These are phyloP conservation scores for Brachionus paranguensis DNA, from an alignment of 1,140 invertebrate species.

Conservation along the genomic window DNA sequence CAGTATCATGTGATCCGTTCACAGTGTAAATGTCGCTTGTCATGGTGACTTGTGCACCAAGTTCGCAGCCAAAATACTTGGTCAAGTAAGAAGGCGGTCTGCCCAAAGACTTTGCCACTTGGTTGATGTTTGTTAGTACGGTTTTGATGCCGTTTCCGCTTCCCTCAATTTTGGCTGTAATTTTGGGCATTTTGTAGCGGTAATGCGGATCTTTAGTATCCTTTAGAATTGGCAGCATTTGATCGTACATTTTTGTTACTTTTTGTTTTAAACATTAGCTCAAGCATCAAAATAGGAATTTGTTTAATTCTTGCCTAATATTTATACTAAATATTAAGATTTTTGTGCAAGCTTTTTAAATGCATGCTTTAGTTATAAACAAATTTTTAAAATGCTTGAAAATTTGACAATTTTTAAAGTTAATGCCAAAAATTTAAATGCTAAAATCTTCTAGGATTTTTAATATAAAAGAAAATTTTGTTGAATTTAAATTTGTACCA, in stretches of 20 bases:
- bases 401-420: not conserved
- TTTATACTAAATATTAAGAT: not conserved
- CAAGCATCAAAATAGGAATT: not conserved
- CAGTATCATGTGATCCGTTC: conserved; percentile 94
- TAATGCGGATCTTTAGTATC: conserved; percentile 85
- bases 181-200: conserved; percentile 98
- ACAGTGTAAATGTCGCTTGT: conserved; percentile 99
- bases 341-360: not conserved
- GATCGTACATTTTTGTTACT: conserved; percentile 6
- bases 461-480: not conserved
- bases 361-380: not conserved
- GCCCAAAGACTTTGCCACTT: conserved; percentile 92
- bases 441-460: not conserved
- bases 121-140: conserved; percentile 97
- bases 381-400: not conserved
- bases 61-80: conserved; percentile 98
- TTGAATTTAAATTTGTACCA: not conserved
- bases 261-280: not conserved
- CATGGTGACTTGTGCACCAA: conserved; percentile 96
- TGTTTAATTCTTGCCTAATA: not conserved
- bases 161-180: conserved; percentile 77
- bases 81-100: conserved; percentile 98
- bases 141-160: conserved; percentile 99
- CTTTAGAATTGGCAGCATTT: conserved; percentile 7
- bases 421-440: not conserved